Conservation (phyloP, 1,140 invertebrate genomes). For the Helicoverpa zea region DNA sequence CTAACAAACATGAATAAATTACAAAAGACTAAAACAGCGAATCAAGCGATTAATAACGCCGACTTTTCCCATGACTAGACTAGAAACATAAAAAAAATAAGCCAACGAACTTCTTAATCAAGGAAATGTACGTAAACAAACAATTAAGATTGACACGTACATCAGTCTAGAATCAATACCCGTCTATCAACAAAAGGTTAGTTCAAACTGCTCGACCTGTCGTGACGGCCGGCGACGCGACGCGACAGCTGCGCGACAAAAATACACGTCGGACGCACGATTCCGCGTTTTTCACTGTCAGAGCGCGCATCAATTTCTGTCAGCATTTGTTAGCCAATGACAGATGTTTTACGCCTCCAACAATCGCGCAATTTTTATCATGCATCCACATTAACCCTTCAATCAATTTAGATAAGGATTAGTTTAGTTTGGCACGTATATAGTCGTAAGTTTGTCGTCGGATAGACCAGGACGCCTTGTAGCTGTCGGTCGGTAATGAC, state of each 20-base stretch:
- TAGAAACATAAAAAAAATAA: conserved; percentile 3
- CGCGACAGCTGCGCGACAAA: conserved; percentile 80
- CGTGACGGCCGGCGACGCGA: conserved; percentile 68
- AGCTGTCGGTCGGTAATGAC: conserved; percentile 79
- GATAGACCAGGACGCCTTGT: conserved; percentile 66
- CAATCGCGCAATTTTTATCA: conserved; percentile 60
- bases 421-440: conserved; percentile 46
- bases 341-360: conserved; percentile 82
- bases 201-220: conserved; percentile 59
- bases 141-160: conserved; percentile 27
- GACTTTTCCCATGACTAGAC: not conserved
- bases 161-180: conserved; percentile 50
- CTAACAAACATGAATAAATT: conserved; percentile 11
- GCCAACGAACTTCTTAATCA: conserved; percentile 19
- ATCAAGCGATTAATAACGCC: conserved; percentile 3
- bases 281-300: conserved; percentile 86
- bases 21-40: not conserved
- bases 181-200: conserved; percentile 68
- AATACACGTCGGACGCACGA: conserved; percentile 77
- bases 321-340: conserved; percentile 84
- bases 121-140: not conserved
- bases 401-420: conserved; percentile 48
- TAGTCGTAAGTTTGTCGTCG: conserved; percentile 5
- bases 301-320: conserved; percentile 82
- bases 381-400: conserved; percentile 51